Base-by-base conservation (phyloP, 2,888 invertebrate genomes). In the Spatulosminthurus flaviceps region DNA sequence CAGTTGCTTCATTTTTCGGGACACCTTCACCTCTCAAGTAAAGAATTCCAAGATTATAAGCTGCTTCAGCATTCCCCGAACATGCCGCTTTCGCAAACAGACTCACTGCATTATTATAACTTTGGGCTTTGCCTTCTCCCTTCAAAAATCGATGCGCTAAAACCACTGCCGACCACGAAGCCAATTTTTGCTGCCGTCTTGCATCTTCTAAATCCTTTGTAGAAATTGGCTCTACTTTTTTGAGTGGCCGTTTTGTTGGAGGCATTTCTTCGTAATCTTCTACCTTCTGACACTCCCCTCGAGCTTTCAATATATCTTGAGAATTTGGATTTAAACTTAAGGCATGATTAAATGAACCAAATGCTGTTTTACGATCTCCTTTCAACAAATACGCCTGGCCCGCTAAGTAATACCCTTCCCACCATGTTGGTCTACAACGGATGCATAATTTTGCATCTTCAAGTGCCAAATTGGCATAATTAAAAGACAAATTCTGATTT, bases 21-120 rank as follows among this genome's bases (percentile, higher is more conserved):
- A 82, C 80, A 0, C 83, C 83, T 66, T 73, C 64, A 1, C 82
- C 83, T 5, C 72, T 70, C 4, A 21, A 13, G 5, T 74, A 51
- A 9, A 78, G 60, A 7, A 78, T 0, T 0, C 51, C 83, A 21
- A 83, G 26, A 41, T 81, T 81, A 64, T 81, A 82, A 9, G 81
- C 70, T 19, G 81, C 83, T 76, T 83, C 82, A 1, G 83, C 79
- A 74, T 77, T 79, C n/a, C 81, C 82, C 0, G 71, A 34, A 1
- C 60, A 28, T 2, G 77, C 79, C 13, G 83, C 82, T 28, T 78
- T 72, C 2, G 80, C 77, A 51, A 70, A 83, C 1, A 26, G 43
- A 19, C 29, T 29, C 9, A 77, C 82, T 19, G 83, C 82, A 66
- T 78, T 66, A n/a, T 16, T 22, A 7, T 26, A 26, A 64, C 24